Evolutionary conservation across 1,140 invertebrate species (phyloP), one percentile per base, ranked within the genome.

Genomic region (Atopsyche davidsoni): DNA sequence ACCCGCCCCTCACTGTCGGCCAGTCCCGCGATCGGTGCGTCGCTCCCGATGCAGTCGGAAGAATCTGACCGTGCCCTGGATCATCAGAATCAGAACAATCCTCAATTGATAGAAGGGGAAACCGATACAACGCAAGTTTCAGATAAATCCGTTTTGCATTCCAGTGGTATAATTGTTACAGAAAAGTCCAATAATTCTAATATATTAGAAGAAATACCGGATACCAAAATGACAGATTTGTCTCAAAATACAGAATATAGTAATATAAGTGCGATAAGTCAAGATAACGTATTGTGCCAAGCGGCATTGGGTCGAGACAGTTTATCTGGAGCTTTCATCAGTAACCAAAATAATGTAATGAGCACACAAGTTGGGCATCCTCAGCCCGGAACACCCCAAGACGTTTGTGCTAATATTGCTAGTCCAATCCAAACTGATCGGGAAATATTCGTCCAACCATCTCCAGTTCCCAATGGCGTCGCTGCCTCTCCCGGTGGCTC

Each of bases 141-240:
- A 41, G 66, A 70, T 53, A 64, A 72, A 51, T 62, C 62, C 7
- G 69, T 67, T 57, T 68, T 74, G 60, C 63, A 68, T 51, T 59
- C 68, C 42, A 68, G 67, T 60, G 66, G 66, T n/a, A 62, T 73
- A 42, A 72, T 74, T 58, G 70, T 74, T 13, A 72, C 67, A 46
- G 69, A 73, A 59, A 73, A 73, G 55, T 54, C 69, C 49, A 67
- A 70, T 31, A 43, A 16, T 23, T 51, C 55, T 9, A 74, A 69
- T 60, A 60, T 74, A 42, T 47, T 74, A 51, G 70, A 73, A 62
- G 70, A 72, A 60, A 73, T 73, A 57, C 65, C 69, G 52, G 70
- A 72, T 50, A 70, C 70, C 42, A 74, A 74, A 64, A 72, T 74
- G 68, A 69, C 68, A 59, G 68, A 72, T 58, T 57, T 74, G 23